Conservation (phyloP, 1,140 invertebrate species). For the Streblospio benedicti region DNA sequence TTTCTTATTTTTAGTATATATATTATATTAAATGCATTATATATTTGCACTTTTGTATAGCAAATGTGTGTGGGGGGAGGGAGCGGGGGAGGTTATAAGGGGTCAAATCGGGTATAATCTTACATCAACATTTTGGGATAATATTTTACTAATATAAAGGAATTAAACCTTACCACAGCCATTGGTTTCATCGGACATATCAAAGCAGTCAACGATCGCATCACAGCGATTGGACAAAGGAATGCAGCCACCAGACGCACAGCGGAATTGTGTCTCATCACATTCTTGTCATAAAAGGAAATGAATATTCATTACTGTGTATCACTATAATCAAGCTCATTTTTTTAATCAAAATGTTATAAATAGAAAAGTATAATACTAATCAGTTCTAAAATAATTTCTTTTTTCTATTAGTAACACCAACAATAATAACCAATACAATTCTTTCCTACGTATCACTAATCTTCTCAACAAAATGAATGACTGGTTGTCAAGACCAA, state of each 20-base stretch:
- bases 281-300: not conserved
- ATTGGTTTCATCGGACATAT: not conserved
- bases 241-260: conserved; percentile 1
- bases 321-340: not conserved
- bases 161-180: too few species aligned
- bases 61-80: too few species aligned
- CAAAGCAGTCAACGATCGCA: not conserved
- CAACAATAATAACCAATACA: not conserved
- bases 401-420: not conserved
- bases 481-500: too few species aligned
- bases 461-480: too few species aligned
- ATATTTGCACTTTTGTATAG: too few species aligned
- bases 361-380: not conserved
- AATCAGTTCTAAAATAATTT: not conserved
- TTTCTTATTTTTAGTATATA: too few species aligned
- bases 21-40: too few species aligned
- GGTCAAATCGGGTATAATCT: too few species aligned
- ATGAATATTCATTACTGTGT: not conserved
- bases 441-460: not conserved
- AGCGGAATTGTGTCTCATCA: conserved; percentile 18
- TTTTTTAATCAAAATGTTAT: not conserved
- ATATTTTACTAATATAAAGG: too few species aligned
- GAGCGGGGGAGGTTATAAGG: too few species aligned
- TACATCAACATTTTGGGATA: too few species aligned
- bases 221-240: not conserved